These are phyloP conservation scores for Rhinophrynus dorsalis DNA, from an alignment of 2,797 vertebrate species.

Conservation along the genomic window DNA sequence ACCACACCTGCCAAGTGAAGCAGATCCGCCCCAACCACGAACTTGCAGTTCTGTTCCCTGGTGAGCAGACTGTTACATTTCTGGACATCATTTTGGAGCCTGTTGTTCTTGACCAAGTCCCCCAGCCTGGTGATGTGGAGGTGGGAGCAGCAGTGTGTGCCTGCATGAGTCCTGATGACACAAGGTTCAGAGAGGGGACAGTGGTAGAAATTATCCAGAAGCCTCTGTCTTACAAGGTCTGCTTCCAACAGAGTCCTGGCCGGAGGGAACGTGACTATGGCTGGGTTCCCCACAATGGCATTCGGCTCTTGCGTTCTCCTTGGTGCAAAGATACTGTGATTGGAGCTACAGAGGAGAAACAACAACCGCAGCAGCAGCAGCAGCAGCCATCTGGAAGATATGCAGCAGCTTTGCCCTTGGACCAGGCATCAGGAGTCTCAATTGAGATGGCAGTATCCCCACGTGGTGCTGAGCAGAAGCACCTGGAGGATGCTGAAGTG, in stretches of 20 bases:
- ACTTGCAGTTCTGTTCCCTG: conserved; percentile 80
- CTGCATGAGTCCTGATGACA: conserved; percentile 71
- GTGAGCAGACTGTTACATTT: conserved; percentile 64
- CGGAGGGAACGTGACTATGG: conserved; percentile 52
- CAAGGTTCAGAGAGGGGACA: conserved; percentile 77
- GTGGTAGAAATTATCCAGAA: conserved; percentile 80
- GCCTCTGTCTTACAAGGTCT: conserved; percentile 82
- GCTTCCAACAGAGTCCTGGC: conserved; percentile 41
- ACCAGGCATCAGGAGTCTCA: conserved; percentile 54
- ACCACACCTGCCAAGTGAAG: conserved; percentile 81
- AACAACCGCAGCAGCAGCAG: no score
- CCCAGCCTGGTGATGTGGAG: conserved; percentile 70
- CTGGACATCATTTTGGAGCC: conserved; percentile 55
- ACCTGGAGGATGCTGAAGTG: conserved; percentile 84
- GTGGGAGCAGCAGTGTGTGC: conserved; percentile 81
- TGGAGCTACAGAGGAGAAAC: conserved; percentile 52
- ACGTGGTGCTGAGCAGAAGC: conserved; percentile 57
- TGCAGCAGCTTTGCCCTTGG: conserved; percentile 58
- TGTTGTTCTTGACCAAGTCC: conserved; percentile 79
- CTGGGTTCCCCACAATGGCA: conserved; percentile 73
- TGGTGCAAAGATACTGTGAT: conserved; percentile 65
- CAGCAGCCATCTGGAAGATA: conserved; percentile 53
- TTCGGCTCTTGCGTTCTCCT: conserved; percentile 80
- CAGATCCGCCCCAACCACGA: conserved; percentile 72
- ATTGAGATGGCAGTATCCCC: conserved; percentile 25